A percentile compares a stretch with the other conserved stretches of the same genome.
These are phyloP conservation scores for Myodes glareolus DNA, from an alignment of 2,113 vertebrate species.

Conservation along the genomic window DNA sequence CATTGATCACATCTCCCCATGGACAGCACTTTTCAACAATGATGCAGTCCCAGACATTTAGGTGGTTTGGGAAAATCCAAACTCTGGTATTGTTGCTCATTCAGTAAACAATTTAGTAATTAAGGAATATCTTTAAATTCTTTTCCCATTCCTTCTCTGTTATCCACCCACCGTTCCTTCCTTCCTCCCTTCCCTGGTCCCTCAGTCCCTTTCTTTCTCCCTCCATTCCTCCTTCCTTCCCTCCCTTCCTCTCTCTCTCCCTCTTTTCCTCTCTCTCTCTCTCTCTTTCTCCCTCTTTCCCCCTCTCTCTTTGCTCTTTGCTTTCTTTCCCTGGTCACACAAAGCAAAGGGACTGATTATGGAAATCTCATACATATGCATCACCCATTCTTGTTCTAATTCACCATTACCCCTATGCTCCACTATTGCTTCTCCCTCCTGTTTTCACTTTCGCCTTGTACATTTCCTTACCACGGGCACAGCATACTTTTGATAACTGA, in stretches of 20 bases:
- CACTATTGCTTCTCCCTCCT: background rate
- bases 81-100: background rate
- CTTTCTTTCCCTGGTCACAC: background rate
- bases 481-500: background rate
- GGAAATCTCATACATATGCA: background rate
- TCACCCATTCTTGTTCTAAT: background rate
- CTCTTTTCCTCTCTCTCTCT: fast-evolving
- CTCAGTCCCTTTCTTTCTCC: background rate
- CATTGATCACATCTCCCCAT: background rate
- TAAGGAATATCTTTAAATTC: background rate
- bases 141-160: background rate
- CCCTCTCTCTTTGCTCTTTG: no score
- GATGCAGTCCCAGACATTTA: no score
- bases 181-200: background rate
- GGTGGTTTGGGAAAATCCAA: background rate
- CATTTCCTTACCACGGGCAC: background rate
- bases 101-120: background rate
- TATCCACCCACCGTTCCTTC: no score
- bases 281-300: no score
- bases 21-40: background rate
- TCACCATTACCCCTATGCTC: background rate
- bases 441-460: background rate
- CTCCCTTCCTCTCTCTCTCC: background rate
- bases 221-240: background rate
- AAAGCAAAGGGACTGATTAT: background rate